Evolutionary conservation across 2,888 invertebrate species (phyloP).

Genomic region (Hirudinaria manillensis): DNA sequence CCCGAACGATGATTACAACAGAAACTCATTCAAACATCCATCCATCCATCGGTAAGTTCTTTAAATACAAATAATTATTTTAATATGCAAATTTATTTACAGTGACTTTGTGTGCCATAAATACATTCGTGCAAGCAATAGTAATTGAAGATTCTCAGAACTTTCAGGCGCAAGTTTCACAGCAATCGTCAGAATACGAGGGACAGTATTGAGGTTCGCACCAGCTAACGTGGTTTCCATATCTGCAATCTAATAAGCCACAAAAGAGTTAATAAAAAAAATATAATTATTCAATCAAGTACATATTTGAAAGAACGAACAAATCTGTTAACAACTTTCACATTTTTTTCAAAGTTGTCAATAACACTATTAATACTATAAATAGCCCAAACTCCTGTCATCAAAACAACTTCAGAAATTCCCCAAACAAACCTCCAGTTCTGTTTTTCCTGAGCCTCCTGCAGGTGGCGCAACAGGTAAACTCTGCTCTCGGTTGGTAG

Average conservation of each 20-base stretch:
- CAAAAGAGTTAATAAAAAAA: not conserved
- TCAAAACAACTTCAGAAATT: not conserved
- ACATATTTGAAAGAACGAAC: not conserved
- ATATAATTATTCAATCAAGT: not conserved
- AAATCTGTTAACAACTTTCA: not conserved
- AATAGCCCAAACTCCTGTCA: not conserved
- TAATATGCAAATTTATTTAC: no score
- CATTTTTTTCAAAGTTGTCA: no score
- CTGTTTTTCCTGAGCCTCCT: not conserved
- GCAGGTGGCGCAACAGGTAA: conserved; percentile 22
- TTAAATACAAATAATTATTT: no score
- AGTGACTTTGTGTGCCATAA: no score
- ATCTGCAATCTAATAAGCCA: conserved; percentile 18
- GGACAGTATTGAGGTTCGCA: conserved; percentile 21
- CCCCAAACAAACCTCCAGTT: not conserved
- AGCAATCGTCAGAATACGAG: conserved; percentile 15
- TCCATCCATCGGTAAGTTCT: no score
- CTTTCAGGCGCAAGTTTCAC: conserved; percentile 19
- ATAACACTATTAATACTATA: not conserved
- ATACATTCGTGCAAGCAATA: no score
- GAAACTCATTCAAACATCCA: no score
- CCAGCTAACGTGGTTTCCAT: conserved; percentile 26
- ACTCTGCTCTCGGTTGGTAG: conserved; percentile 18
- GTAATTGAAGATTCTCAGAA: no score
- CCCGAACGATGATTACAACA: no score